Percentiles rank a stretch among this genome's conserved stretches.
Evolutionary conservation across 2,113 vertebrate species (phyloP).

Genomic region (Gymnocephalus cernua): DNA sequence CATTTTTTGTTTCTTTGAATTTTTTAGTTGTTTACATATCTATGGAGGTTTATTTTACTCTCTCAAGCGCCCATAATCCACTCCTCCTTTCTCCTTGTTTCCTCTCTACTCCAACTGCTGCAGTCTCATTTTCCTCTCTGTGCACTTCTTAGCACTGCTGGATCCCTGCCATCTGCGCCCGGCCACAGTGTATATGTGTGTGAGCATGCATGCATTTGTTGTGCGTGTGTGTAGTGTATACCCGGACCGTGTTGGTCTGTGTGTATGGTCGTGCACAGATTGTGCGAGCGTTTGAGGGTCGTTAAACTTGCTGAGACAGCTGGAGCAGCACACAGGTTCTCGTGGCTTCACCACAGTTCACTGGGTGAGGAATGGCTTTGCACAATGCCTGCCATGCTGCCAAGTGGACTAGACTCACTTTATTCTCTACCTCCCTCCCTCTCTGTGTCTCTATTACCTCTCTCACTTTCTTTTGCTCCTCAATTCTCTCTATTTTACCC

Average conservation of each 20-base stretch:
- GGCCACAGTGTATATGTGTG: slow-evolving; percentile 8
- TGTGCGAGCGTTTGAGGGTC: slow-evolving; percentile 55
- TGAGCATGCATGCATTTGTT: not conserved
- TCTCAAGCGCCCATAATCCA: slow-evolving; percentile 36
- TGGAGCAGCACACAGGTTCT: slow-evolving; percentile 62
- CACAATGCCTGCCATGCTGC: slow-evolving; percentile 63
- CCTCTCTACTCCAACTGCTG: slow-evolving; percentile 37
- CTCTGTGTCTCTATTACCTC: slow-evolving; percentile 48
- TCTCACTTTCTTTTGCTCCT: not conserved
- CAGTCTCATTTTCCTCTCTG: slow-evolving; percentile 66
- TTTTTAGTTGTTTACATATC: slow-evolving; percentile 34
- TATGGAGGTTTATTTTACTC: slow-evolving; percentile 21
- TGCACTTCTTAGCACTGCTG: slow-evolving; percentile 64
- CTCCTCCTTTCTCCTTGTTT: slow-evolving; percentile 29
- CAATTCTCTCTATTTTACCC: slow-evolving; percentile 14
- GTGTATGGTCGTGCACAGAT: not conserved
- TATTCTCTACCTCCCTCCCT: slow-evolving; percentile 9
- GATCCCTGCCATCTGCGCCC: slow-evolving; percentile 64
- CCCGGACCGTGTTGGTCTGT: not conserved
- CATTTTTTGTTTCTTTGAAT: not conserved
- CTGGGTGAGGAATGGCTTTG: slow-evolving; percentile 73
- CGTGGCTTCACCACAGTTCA: slow-evolving; percentile 70
- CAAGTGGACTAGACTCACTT: slow-evolving; percentile 62
- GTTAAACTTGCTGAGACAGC: slow-evolving; percentile 76
- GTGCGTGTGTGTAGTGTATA: slow-evolving; percentile 16